Conservation (phyloP, 2,113 vertebrate genomes). For the Rhinopithecus roxellana region DNA sequence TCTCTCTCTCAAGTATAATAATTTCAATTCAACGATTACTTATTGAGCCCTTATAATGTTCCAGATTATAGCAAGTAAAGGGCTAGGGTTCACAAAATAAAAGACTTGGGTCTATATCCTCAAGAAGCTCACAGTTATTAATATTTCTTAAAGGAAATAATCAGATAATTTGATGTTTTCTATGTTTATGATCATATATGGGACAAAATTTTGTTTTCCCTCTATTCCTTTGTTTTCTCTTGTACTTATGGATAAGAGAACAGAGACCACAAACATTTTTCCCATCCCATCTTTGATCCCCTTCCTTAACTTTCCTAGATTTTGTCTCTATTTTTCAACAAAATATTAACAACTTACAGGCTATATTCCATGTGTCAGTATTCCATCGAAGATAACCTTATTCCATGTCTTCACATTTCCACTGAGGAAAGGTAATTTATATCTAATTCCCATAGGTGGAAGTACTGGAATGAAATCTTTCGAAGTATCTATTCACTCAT, state of each 20-base stretch:
- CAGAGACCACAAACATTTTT: neutral
- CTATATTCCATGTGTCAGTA: neutral
- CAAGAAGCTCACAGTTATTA: neutral
- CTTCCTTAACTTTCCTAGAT: neutral
- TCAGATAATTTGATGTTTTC: neutral
- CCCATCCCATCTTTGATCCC: neutral
- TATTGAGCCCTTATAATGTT: neutral
- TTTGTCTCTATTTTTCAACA: slow-evolving; percentile 12
- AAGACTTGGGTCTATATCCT: neutral
- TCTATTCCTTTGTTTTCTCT: neutral
- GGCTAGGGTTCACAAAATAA: neutral
- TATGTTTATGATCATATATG: neutral
- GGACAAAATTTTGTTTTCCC: neutral
- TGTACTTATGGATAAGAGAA: neutral
- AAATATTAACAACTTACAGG: neutral
- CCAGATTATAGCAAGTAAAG: neutral
- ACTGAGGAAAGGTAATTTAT: neutral
- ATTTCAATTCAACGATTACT: neutral
- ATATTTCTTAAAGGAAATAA: neutral
- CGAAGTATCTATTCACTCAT: neutral
- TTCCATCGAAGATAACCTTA: neutral
- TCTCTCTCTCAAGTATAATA: neutral
- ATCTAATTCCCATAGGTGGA: neutral
- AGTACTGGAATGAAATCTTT: neutral
- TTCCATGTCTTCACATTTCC: neutral